Base-by-base conservation (phyloP, 2,797 vertebrate genomes). In the Chelon labrosus region DNA sequence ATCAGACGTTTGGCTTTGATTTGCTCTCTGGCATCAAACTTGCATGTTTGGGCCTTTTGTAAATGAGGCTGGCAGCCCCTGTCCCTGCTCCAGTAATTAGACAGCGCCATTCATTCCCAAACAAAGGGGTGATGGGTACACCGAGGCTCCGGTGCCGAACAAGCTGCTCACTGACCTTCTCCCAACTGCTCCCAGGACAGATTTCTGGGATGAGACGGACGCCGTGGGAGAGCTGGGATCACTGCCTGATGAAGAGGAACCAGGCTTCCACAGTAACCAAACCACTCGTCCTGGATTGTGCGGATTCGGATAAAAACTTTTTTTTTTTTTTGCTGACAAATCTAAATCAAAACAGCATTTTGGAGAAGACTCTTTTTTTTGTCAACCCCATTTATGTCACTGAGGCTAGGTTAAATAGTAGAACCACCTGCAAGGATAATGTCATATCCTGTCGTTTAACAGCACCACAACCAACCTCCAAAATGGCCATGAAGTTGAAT, bases 161-260 rank as follows among this genome's bases (percentile, higher is more conserved):
- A 86, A 74, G 70, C 73, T 85, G 85, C 85, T 86, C 80, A 71
- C 82, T 91, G 90, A 89, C 89, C 89, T 88, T 90, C 79, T 75
- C 70, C 75, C 53, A 77, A 88, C 62, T 69, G 79, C 79, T 89
- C 72, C 76, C 77, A 75, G 82, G 72, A 54, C 65, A 54, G 70
- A 67, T 65, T 74, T 71, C 50, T 73, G 79, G 60, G 67, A 73
- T 53, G 77, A 83, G 50, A 68, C 20, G n/a, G 69, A 65, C 47
- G 16, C 78, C 62, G 72, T 73, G 65, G 55, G 73, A 74, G 68
- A 53, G 35, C 56, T 57, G 50, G 10, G 54, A 66, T 59, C 10
- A 11, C 59, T 22, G 68, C 12, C 60, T 77, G 64, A 62, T 82
- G 73, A 70, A 66, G 13, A 3, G 37, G 6, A 50, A 59, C 77